Conservation (phyloP, 2,797 vertebrate genomes). For the Allenopithecus nigroviridis region DNA sequence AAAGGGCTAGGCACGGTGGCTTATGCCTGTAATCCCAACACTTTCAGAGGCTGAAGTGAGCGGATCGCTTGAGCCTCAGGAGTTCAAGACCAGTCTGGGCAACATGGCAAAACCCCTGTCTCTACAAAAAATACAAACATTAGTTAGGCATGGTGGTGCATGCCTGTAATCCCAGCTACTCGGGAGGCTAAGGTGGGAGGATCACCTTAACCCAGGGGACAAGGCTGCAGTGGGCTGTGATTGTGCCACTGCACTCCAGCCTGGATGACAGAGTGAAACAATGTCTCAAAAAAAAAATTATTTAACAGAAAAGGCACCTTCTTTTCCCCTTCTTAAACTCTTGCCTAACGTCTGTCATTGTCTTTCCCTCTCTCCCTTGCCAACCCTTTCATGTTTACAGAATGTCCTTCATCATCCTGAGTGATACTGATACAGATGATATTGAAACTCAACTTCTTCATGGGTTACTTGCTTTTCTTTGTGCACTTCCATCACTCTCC, state of each 20-base stretch:
- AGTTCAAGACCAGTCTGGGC: background rate
- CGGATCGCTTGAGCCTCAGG: background rate
- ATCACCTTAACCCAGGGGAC: background rate
- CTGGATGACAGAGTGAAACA: background rate
- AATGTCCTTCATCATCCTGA: conserved; percentile 56
- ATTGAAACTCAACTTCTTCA: conserved; percentile 62
- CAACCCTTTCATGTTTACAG: conserved; percentile 50
- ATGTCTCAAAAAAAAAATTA: background rate
- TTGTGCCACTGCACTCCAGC: background rate
- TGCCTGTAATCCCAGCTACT: background rate
- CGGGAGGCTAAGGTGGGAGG: background rate
- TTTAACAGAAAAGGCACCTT: conserved; percentile 38
- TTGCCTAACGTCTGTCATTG: conserved; percentile 23
- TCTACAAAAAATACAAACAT: background rate
- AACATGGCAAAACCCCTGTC: background rate
- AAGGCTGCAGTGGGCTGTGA: background rate
- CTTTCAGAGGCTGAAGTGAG: background rate
- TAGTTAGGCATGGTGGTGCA: background rate
- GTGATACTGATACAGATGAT: conserved; percentile 49
- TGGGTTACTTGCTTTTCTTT: conserved; percentile 68
- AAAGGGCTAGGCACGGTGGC: background rate
- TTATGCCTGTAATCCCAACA: background rate
- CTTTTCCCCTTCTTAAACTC: conserved; percentile 48
- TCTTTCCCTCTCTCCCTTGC: conserved; percentile 20
- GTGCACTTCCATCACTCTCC: conserved; percentile 58